Percentiles rank a stretch among this genome's conserved stretches.
These are phyloP conservation scores for Salvelinus fontinalis DNA, from an alignment of 2,113 vertebrate genomes.

Conservation along the genomic window DNA sequence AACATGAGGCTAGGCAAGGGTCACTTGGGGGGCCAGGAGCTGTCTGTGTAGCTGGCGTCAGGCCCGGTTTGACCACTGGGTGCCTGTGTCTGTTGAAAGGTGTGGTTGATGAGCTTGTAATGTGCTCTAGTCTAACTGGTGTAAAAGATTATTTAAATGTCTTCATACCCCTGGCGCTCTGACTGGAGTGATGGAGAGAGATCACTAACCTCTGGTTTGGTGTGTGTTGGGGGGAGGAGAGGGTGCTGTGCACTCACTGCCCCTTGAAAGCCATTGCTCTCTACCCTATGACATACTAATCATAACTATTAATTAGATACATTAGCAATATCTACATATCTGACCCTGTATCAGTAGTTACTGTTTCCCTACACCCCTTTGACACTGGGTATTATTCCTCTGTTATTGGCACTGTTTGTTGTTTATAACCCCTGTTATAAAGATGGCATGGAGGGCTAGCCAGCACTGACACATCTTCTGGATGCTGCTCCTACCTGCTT, in stretches of 20 bases:
- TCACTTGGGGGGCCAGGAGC: slow-evolving; percentile 42
- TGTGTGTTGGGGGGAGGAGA: background rate
- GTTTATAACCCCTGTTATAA: slow-evolving; percentile 43
- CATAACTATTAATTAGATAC: too few species aligned
- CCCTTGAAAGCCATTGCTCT: background rate
- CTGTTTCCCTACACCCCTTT: slow-evolving; percentile 12
- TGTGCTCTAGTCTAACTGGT: slow-evolving; percentile 21
- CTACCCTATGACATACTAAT: too few species aligned
- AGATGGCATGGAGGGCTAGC: slow-evolving; percentile 21
- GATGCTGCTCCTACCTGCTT: slow-evolving; percentile 48
- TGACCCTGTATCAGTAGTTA: slow-evolving; percentile 59
- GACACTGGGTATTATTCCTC: too few species aligned
- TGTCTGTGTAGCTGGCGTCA: slow-evolving; percentile 57
- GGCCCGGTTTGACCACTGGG: slow-evolving; percentile 42
- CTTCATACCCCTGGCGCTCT: slow-evolving; percentile 17
- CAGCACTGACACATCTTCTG: slow-evolving; percentile 40
- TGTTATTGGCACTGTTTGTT: too few species aligned
- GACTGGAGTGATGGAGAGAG: slow-evolving; percentile 19
- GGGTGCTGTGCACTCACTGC: background rate
- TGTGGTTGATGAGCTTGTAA: slow-evolving; percentile 26
- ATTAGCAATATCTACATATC: too few species aligned
- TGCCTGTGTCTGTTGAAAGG: slow-evolving; percentile 50
- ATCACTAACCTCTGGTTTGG: slow-evolving; percentile 2
- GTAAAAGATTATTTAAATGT: slow-evolving; percentile 40
- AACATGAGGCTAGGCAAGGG: slow-evolving; percentile 43